phyloP scores from a whole-genome alignment of 1,140 invertebrate species.

The Scaptomyza pallida region DNA sequence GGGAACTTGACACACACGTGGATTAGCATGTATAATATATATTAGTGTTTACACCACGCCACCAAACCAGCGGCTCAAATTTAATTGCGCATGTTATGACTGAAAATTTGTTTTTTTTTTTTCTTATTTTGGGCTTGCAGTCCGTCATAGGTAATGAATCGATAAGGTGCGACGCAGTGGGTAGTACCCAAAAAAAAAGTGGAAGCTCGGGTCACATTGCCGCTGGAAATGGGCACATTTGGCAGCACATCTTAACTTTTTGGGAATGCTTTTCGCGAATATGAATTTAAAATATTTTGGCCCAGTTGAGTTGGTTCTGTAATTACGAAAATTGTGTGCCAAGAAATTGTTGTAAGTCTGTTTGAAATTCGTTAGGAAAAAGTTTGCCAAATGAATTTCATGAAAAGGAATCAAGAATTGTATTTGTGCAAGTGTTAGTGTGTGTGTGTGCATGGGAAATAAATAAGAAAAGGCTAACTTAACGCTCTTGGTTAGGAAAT shows the following conservation, averaged over 20 bases:
- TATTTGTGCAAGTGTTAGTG: background rate
- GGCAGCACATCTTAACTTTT: slow-evolving; percentile 4
- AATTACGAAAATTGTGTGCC: slow-evolving; percentile 24
- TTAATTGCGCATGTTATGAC: slow-evolving; percentile 68
- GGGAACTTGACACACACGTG: slow-evolving; percentile 10
- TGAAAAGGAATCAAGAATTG: background rate
- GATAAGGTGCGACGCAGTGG: slow-evolving; percentile 22
- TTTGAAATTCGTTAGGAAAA: slow-evolving; percentile 13
- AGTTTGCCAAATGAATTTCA: slow-evolving; percentile 18
- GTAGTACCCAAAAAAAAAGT: slow-evolving; percentile 54
- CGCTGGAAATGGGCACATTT: background rate
- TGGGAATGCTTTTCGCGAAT: slow-evolving; percentile 6
- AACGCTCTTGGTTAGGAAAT: background rate
- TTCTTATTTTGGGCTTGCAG: too few relatives aligned
- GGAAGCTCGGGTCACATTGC: slow-evolving; percentile 1
- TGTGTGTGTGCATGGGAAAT: background rate
- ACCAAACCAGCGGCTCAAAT: slow-evolving; percentile 56
- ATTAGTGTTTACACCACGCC: slow-evolving; percentile 69
- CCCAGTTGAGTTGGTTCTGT: slow-evolving; percentile 10
- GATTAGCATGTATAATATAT: slow-evolving; percentile 58
- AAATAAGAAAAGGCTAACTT: background rate
- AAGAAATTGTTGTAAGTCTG: slow-evolving; percentile 26
- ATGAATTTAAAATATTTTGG: slow-evolving; percentile 11
- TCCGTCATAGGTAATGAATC: slow-evolving; percentile 35
- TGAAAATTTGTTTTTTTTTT: slow-evolving; percentile 46